Evolutionary conservation across 2,888 invertebrate species (phyloP).

Genomic region (Cephus sareptanus): DNA sequence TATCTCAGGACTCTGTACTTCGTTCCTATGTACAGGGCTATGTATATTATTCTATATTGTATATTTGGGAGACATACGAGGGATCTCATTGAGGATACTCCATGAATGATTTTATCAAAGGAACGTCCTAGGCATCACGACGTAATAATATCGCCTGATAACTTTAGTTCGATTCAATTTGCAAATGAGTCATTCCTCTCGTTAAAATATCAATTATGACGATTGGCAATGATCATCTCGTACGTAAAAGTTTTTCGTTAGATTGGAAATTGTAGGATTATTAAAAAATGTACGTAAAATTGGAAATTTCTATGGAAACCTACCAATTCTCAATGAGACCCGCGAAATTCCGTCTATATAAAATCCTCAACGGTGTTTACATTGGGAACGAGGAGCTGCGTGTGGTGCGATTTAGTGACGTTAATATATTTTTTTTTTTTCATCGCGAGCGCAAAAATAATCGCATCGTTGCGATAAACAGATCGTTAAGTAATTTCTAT

Average conservation of each 20-base stretch:
- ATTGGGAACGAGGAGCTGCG: neutral
- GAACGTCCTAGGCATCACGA: neutral
- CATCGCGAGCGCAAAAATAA: neutral
- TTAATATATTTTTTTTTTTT: neutral
- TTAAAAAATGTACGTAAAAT: neutral
- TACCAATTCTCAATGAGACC: neutral
- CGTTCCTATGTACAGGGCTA: slow-evolving; percentile 6
- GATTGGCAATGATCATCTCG: neutral
- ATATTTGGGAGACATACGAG: neutral
- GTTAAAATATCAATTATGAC: neutral
- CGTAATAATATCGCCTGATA: neutral
- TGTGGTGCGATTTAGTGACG: neutral
- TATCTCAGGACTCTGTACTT: neutral
- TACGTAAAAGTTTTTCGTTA: neutral
- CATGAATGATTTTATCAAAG: neutral
- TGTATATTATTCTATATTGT: neutral
- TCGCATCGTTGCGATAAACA: neutral
- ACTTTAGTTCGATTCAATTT: neutral
- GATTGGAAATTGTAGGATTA: too few species aligned
- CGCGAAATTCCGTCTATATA: neutral
- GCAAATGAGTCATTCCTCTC: neutral
- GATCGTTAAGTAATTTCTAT: neutral
- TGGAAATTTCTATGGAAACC: neutral
- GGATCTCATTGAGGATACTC: neutral
- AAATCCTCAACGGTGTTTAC: neutral